These are phyloP conservation scores for Herpailurus yagouaroundi DNA, from an alignment of 2,113 vertebrate genomes.

Conservation along the genomic window DNA sequence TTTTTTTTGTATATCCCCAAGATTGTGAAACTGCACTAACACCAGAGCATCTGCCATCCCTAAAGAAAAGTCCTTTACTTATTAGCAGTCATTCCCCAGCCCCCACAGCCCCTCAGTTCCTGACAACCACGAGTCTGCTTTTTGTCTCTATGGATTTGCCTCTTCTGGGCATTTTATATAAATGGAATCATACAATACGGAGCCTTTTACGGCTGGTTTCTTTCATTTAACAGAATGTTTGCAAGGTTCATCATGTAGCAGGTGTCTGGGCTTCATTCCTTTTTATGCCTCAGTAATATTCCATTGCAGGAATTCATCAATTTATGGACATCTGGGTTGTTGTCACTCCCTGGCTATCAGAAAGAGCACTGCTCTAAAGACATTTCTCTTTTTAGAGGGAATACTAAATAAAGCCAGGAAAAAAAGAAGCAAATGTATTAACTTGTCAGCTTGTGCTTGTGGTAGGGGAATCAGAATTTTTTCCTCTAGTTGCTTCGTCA, in stretches of 20 bases:
- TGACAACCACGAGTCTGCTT: neutral
- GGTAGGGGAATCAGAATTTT: neutral
- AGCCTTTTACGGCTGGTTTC: neutral
- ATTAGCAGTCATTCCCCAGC: neutral
- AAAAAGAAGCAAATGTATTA: neutral
- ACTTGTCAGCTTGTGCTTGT: neutral
- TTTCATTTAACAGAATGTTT: neutral
- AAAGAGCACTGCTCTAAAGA: neutral
- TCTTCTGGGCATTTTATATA: neutral
- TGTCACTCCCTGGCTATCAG: neutral
- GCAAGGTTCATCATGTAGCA: too few relatives aligned
- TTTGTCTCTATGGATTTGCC: neutral
- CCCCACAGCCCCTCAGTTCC: neutral
- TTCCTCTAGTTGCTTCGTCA: neutral
- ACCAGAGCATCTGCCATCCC: neutral
- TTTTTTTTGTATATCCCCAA: neutral
- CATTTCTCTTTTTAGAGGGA: neutral
- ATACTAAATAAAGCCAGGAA: neutral
- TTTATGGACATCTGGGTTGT: neutral
- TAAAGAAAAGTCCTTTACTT: neutral
- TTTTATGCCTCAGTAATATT: neutral
- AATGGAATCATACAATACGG: neutral
- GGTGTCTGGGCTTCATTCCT: neutral
- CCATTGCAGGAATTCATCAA: neutral
- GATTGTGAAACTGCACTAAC: neutral